Conservation (phyloP, 2,113 vertebrate species). For the Lucifuga dentata region DNA sequence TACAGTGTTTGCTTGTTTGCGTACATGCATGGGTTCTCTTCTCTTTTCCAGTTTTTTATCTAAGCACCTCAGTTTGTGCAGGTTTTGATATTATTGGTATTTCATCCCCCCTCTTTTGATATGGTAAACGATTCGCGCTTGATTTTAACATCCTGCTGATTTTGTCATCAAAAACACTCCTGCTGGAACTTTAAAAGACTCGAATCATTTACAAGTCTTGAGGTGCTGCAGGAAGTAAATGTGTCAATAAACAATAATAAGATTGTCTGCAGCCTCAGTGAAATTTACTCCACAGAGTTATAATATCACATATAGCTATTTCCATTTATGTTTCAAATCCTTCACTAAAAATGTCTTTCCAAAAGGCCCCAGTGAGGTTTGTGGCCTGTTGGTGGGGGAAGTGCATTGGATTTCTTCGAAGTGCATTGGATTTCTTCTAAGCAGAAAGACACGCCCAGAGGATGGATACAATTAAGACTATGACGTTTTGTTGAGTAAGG, state of each 20-base stretch:
- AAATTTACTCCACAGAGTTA: conserved; percentile 6
- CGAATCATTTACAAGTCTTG: conserved; percentile 6
- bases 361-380: conserved; percentile 65
- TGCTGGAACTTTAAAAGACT: conserved; percentile 1
- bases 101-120: conserved; percentile 31
- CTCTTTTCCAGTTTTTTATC: conserved; percentile 25
- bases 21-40: background rate
- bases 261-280: conserved; percentile 26
- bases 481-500: conserved; percentile 58
- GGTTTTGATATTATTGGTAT: conserved; percentile 39
- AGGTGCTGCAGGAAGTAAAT: conserved; percentile 25
- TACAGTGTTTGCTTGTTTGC: conserved; percentile 61
- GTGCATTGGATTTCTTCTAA: conserved; percentile 62
- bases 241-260: conserved; percentile 25
- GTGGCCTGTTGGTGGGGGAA: conserved; percentile 47
- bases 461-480: conserved; percentile 84
- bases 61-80: conserved; percentile 15
- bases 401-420: conserved; percentile 62
- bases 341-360: conserved; percentile 60
- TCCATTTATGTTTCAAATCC: conserved; percentile 49
- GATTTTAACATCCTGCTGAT: conserved; percentile 33
- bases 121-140: conserved; percentile 24
- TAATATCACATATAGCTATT: conserved; percentile 46
- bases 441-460: conserved; percentile 73
- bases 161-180: conserved; percentile 28